Evolutionary conservation across 1,140 invertebrate genomes (phyloP).

Genomic region (Vanessa tameamea): DNA sequence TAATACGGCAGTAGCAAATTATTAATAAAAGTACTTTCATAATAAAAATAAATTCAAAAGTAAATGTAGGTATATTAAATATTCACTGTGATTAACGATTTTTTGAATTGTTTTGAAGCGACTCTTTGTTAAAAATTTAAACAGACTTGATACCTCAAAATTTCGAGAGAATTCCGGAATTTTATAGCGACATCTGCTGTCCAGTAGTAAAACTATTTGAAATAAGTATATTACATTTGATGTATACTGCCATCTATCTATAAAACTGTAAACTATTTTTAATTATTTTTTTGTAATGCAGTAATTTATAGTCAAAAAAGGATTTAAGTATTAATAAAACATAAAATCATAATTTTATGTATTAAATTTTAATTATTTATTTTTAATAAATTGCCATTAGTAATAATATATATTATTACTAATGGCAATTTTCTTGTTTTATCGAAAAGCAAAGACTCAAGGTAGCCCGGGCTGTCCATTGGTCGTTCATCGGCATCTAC

Average conservation of each 20-base stretch:
- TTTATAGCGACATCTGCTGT: conserved; percentile 43
- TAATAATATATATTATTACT: neutral
- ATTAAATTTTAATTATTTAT: neutral
- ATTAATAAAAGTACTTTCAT: too few species aligned
- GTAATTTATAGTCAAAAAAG: too few species aligned
- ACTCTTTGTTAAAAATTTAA: neutral
- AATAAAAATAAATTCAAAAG: too few species aligned
- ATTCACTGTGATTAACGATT: neutral
- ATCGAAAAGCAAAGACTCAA: conserved; percentile 30
- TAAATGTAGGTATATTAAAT: neutral
- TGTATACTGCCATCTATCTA: conserved; percentile 23
- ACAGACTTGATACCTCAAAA: neutral
- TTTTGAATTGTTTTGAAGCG: neutral
- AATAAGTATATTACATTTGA: conserved; percentile 2
- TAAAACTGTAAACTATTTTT: neutral
- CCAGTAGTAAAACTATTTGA: conserved; percentile 41
- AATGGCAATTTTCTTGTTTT: conserved; percentile 13
- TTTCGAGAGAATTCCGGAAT: conserved; percentile 31
- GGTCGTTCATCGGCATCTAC: conserved; percentile 25
- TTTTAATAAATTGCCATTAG: too few species aligned
- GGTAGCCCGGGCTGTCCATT: conserved; percentile 18
- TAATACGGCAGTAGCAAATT: too few species aligned
- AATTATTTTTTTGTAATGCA: too few species aligned
- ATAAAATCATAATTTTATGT: too few species aligned
- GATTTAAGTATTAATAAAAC: too few species aligned